phyloP scores from a whole-genome alignment of 2,113 vertebrate genomes.

The Odocoileus hemionus region DNA sequence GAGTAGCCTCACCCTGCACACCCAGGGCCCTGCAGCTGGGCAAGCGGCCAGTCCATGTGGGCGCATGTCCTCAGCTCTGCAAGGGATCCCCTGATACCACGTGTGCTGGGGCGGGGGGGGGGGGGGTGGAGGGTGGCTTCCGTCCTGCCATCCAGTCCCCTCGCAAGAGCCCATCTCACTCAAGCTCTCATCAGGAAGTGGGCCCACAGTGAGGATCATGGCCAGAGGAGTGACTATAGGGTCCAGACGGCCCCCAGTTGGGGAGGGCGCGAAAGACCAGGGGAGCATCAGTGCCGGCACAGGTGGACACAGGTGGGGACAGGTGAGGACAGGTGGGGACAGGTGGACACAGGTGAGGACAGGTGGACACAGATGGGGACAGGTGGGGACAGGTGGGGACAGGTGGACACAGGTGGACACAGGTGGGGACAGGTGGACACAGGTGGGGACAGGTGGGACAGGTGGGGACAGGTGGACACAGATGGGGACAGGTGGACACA shows the following conservation, averaged over 20 bases:
- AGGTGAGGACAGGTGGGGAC: no score
- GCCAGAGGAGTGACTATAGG: background rate
- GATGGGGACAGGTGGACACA: no score
- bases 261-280: background rate
- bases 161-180: background rate
- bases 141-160: rapidly evolving
- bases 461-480: no score
- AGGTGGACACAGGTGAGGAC: no score
- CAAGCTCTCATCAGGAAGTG: background rate
- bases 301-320: background rate
- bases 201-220: rapidly evolving
- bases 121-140: background rate
- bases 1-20: background rate
- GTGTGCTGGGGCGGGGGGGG: rapidly evolving
- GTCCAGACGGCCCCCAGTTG: rapidly evolving
- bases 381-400: no score
- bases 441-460: no score
- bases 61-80: background rate
- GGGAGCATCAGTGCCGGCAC: rapidly evolving
- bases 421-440: no score
- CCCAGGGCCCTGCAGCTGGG: background rate
- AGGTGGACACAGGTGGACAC: no score
- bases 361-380: no score
- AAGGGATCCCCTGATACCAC: background rate
- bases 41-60: rapidly evolving